Base-by-base conservation (phyloP, 1,140 invertebrate genomes). In the Cephus cinctus region DNA sequence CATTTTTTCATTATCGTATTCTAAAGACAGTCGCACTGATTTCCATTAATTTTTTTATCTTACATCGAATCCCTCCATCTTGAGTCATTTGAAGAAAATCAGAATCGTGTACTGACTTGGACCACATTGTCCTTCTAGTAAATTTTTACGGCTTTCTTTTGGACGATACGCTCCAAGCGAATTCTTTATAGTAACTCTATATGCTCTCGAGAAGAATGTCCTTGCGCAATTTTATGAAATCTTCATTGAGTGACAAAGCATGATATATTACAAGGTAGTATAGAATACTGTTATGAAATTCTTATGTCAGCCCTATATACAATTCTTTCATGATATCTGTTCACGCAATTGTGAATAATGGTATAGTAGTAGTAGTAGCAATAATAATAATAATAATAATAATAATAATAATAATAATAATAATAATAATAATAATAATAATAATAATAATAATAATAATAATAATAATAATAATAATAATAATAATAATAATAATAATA, bases 221-320 rank as follows among this genome's bases (percentile, higher is more conserved):
- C 14, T 3, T 34, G 40, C 27, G 15, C 22, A 18, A n/a, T 11
- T 12, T 15, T 4, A 15, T 38, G 31, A 27, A 42, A 39, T 48
- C 65, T 56, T 57, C 56, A 57, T 45, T 65, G 54, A 43, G 47
- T 57, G 16, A 42, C 27, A 48, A 63, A 51, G 53, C 56, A 55
- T 55, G n/a, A n/a, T 58, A 56, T 38, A 48, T 52, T 43, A 55
- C 55, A 59, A 61, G 57, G 44, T 63, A 55, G 57, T 61, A 61
- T 54, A 56, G 53, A 66, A 58, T 63, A 65, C 54, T 59, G 45
- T 47, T 57, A 60, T 55, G 49, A 65, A 61, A 52, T 55, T 46
- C 56, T 57, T 63, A 50, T 49, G 43, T 63, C 61, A 61, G 56
- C 62, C 47, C 27, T 60, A 67, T 67, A 59, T 63, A 63, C 61